phyloP scores from a whole-genome alignment of 2,888 invertebrate species.

The Pseudococcus jackbeardsleyi region DNA sequence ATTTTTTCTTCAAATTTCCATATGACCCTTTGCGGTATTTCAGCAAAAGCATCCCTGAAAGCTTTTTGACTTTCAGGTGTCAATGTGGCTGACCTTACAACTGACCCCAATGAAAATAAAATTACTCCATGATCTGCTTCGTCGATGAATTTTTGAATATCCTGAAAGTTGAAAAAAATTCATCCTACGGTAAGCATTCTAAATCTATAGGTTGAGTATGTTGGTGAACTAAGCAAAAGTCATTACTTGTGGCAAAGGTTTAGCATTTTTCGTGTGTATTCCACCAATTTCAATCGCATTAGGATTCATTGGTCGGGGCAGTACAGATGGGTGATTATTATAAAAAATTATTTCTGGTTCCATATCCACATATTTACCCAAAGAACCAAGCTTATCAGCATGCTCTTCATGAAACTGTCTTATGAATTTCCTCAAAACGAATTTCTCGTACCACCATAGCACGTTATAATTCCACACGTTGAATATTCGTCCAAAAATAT shows the following conservation, averaged over 20 bases:
- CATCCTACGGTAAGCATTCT: no score
- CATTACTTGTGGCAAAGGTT: slow-evolving; percentile 66
- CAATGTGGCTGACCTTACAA: slow-evolving; percentile 78
- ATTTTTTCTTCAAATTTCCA: slow-evolving; percentile 84
- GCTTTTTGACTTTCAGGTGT: slow-evolving; percentile 74
- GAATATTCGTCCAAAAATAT: not conserved
- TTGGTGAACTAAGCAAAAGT: no score
- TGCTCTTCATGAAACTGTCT: not conserved
- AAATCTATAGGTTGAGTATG: no score
- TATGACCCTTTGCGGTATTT: slow-evolving; percentile 78
- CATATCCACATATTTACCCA: slow-evolving; percentile 66
- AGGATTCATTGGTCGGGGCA: slow-evolving; percentile 73
- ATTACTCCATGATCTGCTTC: slow-evolving; percentile 78
- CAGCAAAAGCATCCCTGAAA: slow-evolving; percentile 76
- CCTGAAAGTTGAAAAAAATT: slow-evolving; percentile 67
- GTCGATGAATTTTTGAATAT: slow-evolving; percentile 77
- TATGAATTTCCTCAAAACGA: not conserved
- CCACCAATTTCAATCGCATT: slow-evolving; percentile 78
- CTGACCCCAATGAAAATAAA: slow-evolving; percentile 84
- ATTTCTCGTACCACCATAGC: not conserved
- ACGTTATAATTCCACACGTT: not conserved
- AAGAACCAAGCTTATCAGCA: not conserved
- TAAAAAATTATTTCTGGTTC: slow-evolving; percentile 71
- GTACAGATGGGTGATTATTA: slow-evolving; percentile 69
- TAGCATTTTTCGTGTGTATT: slow-evolving; percentile 71